These are phyloP conservation scores for Brenthis daphne DNA, from an alignment of 2,888 invertebrate species.

Conservation along the genomic window DNA sequence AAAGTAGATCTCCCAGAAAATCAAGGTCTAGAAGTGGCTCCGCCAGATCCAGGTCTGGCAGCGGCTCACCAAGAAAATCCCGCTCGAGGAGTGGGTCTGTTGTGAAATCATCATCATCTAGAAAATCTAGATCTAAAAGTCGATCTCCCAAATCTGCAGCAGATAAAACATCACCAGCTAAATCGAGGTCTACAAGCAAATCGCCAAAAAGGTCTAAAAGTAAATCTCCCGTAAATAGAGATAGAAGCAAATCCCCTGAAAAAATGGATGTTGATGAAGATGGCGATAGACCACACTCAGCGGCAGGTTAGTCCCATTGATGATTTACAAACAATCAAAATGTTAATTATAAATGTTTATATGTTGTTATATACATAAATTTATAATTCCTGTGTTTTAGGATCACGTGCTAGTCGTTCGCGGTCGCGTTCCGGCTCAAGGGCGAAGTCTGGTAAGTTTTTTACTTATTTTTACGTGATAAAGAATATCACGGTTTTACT, in stretches of 20 bases:
- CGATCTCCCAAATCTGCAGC: slow-evolving; percentile 33
- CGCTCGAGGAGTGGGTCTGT: slow-evolving; percentile 38
- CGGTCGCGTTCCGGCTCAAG: slow-evolving; percentile 23
- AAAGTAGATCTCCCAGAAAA: slow-evolving; percentile 47
- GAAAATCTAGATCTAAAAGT: slow-evolving; percentile 41
- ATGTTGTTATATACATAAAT: background rate
- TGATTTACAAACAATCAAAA: too few species aligned
- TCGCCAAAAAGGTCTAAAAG: slow-evolving; percentile 42
- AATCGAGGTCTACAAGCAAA: slow-evolving; percentile 38
- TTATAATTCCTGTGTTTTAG: slow-evolving; percentile 1
- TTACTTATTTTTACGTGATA: background rate
- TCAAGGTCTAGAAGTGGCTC: slow-evolving; percentile 46
- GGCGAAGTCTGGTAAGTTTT: slow-evolving; percentile 26
- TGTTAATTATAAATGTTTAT: too few species aligned
- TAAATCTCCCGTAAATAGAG: slow-evolving; percentile 41
- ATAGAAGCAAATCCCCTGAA: slow-evolving; percentile 45
- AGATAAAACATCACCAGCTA: slow-evolving; percentile 22
- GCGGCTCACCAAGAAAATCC: slow-evolving; percentile 42
- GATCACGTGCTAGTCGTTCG: slow-evolving; percentile 22
- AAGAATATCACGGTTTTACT: too few species aligned
- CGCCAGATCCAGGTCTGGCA: slow-evolving; percentile 47
- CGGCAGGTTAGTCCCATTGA: slow-evolving; percentile 31
- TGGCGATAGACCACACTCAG: slow-evolving; percentile 38
- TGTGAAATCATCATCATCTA: slow-evolving; percentile 25
- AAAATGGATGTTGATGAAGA: slow-evolving; percentile 51